phyloP scores from a whole-genome alignment of 2,888 invertebrate species.

The Andrena trimmerana region DNA sequence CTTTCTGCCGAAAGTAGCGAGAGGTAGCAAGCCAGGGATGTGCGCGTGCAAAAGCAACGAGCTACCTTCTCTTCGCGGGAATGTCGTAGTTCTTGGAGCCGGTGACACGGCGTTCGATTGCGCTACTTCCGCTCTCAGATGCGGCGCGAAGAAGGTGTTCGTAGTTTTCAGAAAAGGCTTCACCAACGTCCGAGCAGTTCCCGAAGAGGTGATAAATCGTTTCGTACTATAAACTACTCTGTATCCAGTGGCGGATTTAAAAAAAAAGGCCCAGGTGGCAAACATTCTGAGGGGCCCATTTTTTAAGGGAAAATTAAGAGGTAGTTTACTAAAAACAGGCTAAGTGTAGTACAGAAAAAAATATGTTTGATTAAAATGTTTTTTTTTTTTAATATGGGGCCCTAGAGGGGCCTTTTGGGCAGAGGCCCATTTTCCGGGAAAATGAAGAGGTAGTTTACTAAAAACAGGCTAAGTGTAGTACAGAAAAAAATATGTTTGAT shows the following conservation, averaged over 20 bases:
- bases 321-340: too few relatives aligned
- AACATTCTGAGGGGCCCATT: too few relatives aligned
- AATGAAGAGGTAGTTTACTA: too few relatives aligned
- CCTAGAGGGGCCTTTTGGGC: too few relatives aligned
- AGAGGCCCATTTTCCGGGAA: too few relatives aligned
- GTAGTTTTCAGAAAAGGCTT: constrained; percentile 98
- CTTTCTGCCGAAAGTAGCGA: constrained; percentile 95
- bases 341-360: too few relatives aligned
- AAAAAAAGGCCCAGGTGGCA: too few relatives aligned
- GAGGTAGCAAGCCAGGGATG: constrained; percentile 94
- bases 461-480: too few relatives aligned
- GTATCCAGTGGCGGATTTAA: background rate
- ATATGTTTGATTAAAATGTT: too few relatives aligned
- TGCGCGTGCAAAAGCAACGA: constrained; percentile 87
- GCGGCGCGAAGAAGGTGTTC: constrained; percentile 96
- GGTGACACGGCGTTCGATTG: constrained; percentile 99
- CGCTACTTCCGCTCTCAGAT: constrained; percentile 97
- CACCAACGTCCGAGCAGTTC: constrained; percentile 97
- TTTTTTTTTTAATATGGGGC: too few relatives aligned
- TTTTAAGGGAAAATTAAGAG: too few relatives aligned
- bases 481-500: too few relatives aligned
- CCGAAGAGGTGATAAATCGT: constrained; percentile 93
- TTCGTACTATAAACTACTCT: background rate
- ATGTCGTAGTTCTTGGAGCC: constrained; percentile 96
- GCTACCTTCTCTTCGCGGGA: constrained; percentile 92